phyloP scores from a whole-genome alignment of 2,797 vertebrate genomes.

The Delichon dasypus region DNA sequence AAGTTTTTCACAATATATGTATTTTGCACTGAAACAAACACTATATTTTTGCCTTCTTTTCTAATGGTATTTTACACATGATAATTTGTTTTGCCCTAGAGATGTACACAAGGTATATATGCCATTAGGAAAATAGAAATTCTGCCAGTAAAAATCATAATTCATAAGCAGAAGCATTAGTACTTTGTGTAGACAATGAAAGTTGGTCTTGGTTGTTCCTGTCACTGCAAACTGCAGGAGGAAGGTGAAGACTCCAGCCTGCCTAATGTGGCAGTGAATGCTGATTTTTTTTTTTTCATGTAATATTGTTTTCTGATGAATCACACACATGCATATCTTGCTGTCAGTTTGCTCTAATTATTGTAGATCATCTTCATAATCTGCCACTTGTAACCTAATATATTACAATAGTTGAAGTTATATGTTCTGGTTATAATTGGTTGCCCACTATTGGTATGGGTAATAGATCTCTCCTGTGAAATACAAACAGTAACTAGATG shows the following conservation, averaged over 20 bases:
- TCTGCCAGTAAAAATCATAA: slow-evolving; percentile 31
- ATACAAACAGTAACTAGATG: slow-evolving; percentile 71
- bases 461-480: slow-evolving; percentile 71
- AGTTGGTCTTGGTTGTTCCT: neutral
- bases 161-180: slow-evolving; percentile 21
- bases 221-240: slow-evolving; percentile 20
- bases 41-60: neutral
- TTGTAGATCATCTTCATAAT: slow-evolving; percentile 65
- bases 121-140: slow-evolving; percentile 18
- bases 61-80: neutral
- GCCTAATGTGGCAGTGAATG: slow-evolving; percentile 13
- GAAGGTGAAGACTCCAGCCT: neutral
- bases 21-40: neutral
- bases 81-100: neutral
- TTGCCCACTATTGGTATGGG: slow-evolving; percentile 67
- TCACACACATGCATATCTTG: neutral
- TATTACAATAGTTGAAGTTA: slow-evolving; percentile 59
- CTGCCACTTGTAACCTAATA: slow-evolving; percentile 44
- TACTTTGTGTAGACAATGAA: neutral
- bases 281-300: slow-evolving; percentile 6
- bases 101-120: neutral
- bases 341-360: slow-evolving; percentile 61
- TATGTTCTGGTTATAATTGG: slow-evolving; percentile 71
- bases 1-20: neutral
- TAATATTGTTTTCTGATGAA: slow-evolving; percentile 37